phyloP scores from a whole-genome alignment of 2,113 vertebrate species.

The Hypanus sabinus region DNA sequence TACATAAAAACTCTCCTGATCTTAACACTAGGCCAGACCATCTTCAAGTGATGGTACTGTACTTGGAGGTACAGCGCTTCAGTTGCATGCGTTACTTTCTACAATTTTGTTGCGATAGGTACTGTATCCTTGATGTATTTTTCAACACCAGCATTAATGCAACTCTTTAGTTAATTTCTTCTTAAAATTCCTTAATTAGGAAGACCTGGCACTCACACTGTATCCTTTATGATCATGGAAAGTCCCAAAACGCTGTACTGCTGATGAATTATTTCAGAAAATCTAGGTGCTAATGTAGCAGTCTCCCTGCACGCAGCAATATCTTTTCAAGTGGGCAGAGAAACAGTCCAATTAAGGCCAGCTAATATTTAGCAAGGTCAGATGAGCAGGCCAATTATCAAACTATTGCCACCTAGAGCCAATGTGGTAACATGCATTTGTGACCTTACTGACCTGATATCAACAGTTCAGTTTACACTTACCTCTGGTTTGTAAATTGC shows the following conservation, averaged over 20 bases:
- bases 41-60: too few species aligned
- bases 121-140: too few species aligned
- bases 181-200: too few species aligned
- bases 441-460: background rate
- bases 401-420: background rate
- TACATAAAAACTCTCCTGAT: too few species aligned
- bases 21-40: too few species aligned
- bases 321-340: background rate
- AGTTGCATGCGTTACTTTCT: too few species aligned
- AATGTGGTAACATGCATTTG: background rate
- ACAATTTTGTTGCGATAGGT: too few species aligned
- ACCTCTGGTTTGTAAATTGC: too few species aligned
- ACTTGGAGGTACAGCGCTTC: too few species aligned
- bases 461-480: too few species aligned
- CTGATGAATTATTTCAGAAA: background rate
- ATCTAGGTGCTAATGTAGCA: background rate
- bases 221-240: background rate
- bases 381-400: background rate
- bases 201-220: background rate
- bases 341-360: background rate
- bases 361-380: background rate
- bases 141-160: too few species aligned
- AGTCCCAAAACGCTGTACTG: background rate
- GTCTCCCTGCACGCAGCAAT: background rate
- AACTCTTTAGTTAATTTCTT: too few species aligned